Percentiles rank a stretch among this genome's conserved stretches.
Conservation (phyloP, 2,888 invertebrate species). For the Polymixis flavicincta region DNA sequence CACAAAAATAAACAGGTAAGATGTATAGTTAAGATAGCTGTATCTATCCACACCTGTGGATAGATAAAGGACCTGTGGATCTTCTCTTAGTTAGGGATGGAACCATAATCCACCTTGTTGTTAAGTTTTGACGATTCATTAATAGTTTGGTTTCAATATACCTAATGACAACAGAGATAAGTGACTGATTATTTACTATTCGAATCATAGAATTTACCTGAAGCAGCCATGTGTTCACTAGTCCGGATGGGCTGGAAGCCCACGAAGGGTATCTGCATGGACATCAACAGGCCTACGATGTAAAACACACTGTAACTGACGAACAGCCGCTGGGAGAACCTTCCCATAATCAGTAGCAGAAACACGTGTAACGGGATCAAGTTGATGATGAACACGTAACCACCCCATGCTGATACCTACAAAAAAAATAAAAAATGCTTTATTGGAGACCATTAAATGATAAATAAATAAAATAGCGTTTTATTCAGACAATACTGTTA, state of each 20-base stretch:
- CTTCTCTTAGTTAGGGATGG: not conserved
- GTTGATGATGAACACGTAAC: slow-evolving; percentile 99
- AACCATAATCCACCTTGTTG: not conserved
- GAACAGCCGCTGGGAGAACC: slow-evolving; percentile 97
- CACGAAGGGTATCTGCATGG: slow-evolving; percentile 99
- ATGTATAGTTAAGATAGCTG: not conserved
- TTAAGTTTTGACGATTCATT: not conserved
- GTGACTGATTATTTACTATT: not conserved
- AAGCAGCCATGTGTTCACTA: slow-evolving; percentile 99
- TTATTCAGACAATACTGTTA: too few relatives aligned
- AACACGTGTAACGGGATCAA: slow-evolving; percentile 99
- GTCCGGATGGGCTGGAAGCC: slow-evolving; percentile 99
- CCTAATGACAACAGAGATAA: not conserved
- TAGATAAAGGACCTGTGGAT: too few relatives aligned
- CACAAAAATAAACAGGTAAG: not conserved
- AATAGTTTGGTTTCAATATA: not conserved
- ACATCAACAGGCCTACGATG: slow-evolving; percentile 97
- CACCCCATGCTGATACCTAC: slow-evolving; percentile 99
- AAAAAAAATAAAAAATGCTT: slow-evolving; percentile 53
- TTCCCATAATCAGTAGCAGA: slow-evolving; percentile 97
- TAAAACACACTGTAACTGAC: slow-evolving; percentile 99
- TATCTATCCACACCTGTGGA: too few relatives aligned
- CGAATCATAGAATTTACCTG: slow-evolving; percentile 89
- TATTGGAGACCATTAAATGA: not conserved
- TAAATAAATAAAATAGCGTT: too few relatives aligned